These are phyloP conservation scores for Ostrea edulis DNA, from an alignment of 1,140 invertebrate species.

Conservation along the genomic window DNA sequence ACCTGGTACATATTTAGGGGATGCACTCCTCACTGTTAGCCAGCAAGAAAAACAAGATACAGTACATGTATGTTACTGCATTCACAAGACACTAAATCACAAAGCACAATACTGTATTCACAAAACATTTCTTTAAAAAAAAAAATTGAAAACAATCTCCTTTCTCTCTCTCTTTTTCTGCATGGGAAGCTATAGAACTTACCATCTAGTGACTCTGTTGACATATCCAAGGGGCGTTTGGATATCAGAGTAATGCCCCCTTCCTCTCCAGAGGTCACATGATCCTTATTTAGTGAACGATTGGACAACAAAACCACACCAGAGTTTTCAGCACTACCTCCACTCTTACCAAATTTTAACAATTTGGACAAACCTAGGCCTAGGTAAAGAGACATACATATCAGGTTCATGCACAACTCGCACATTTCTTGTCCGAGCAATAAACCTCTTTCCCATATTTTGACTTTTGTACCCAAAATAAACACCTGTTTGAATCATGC, in stretches of 20 bases:
- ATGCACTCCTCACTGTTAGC: constrained; percentile 24
- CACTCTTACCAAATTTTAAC: constrained; percentile 61
- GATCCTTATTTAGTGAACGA: constrained; percentile 53
- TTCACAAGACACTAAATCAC: neutral
- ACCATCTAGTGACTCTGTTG: constrained; percentile 58
- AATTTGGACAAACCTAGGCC: constrained; percentile 70
- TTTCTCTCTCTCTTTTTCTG: neutral
- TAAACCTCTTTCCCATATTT: neutral
- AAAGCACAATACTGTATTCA: neutral
- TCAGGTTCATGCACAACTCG: neutral
- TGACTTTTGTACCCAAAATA: neutral
- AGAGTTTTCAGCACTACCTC: constrained; percentile 45
- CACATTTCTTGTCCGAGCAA: neutral
- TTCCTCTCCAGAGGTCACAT: constrained; percentile 40
- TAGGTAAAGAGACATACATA: constrained; percentile 51
- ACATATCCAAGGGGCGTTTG: constrained; percentile 53
- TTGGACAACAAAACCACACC: constrained; percentile 68
- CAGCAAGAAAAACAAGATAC: constrained; percentile 31
- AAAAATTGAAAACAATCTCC: neutral
- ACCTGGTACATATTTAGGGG: constrained; percentile 24
- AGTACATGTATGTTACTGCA: constrained; percentile 21
- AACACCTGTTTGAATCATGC: neutral
- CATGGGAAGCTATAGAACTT: constrained; percentile 42
- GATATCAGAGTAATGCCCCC: constrained; percentile 54
- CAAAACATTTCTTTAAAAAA: neutral